Evolutionary conservation across 2,113 vertebrate species (phyloP).

Genomic region (Paralichthys olivaceus): DNA sequence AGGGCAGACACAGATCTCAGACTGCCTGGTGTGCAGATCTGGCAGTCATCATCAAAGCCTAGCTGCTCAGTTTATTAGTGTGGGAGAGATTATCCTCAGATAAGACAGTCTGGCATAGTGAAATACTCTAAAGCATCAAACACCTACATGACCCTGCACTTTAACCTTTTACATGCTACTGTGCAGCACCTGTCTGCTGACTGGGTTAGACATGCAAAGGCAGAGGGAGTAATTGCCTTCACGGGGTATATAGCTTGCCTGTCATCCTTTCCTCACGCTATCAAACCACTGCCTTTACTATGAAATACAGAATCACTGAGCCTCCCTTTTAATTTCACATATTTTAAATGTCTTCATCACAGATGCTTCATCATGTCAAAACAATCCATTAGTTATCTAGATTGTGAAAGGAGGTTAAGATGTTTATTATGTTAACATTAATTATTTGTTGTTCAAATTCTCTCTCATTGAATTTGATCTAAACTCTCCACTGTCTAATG

Average conservation of each 20-base stretch:
- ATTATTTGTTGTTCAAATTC: too few relatives aligned
- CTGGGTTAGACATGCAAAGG: not conserved
- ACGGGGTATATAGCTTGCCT: not conserved
- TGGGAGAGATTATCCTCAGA: constrained; percentile 15
- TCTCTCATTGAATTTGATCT: too few relatives aligned
- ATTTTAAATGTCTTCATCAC: too few relatives aligned
- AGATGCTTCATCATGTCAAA: too few relatives aligned
- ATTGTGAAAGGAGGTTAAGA: too few relatives aligned
- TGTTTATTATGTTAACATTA: too few relatives aligned
- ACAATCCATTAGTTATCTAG: too few relatives aligned
- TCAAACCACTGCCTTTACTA: not conserved
- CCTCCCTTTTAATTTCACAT: not conserved
- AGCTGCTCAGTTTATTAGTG: not conserved
- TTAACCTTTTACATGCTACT: constrained; percentile 6
- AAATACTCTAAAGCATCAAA: constrained; percentile 19
- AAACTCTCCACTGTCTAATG: too few relatives aligned
- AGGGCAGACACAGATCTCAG: not conserved
- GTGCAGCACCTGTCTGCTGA: not conserved
- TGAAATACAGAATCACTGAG: not conserved
- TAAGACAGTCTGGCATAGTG: constrained; percentile 17
- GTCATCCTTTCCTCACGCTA: not conserved
- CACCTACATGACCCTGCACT: not conserved
- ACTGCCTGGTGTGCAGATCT: constrained; percentile 3
- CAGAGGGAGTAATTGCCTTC: not conserved
- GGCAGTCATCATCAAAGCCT: constrained; percentile 45